phyloP scores from a whole-genome alignment of 2,888 invertebrate genomes.

The Caenorhabditis imperialis region DNA sequence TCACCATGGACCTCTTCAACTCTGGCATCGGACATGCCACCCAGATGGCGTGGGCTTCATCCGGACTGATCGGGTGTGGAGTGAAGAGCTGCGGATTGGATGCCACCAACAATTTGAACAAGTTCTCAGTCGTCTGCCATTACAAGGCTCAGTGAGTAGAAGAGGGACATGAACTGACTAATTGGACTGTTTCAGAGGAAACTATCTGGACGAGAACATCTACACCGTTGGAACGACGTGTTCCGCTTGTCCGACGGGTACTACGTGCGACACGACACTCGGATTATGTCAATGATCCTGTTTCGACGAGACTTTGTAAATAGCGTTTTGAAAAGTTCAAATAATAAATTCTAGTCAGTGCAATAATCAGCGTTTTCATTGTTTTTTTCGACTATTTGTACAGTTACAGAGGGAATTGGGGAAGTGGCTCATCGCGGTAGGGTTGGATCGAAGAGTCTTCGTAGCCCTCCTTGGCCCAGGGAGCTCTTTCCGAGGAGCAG shows the following conservation, averaged over 20 bases:
- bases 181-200: constrained; percentile 35
- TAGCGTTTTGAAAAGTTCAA: no score
- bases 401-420: constrained; percentile 63
- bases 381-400: not conserved
- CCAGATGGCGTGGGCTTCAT: constrained; percentile 52
- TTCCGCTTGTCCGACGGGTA: constrained; percentile 46
- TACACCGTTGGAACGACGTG: constrained; percentile 39
- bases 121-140: constrained; percentile 45
- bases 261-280: constrained; percentile 23
- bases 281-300: no score
- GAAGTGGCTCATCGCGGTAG: constrained; percentile 62
- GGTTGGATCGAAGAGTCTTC: constrained; percentile 67
- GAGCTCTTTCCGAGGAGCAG: constrained; percentile 59
- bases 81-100: constrained; percentile 46
- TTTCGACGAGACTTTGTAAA: no score
- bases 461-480: constrained; percentile 64
- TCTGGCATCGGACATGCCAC: constrained; percentile 43
- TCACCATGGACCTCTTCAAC: constrained; percentile 20
- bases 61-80: constrained; percentile 46
- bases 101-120: constrained; percentile 27
- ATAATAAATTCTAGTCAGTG: constrained; percentile 10
- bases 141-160: constrained; percentile 43
- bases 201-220: constrained; percentile 35
- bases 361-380: not conserved
- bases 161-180: not conserved